Evolutionary conservation across 2,113 vertebrate genomes (phyloP).

Genomic region (Zosterops japonicus): DNA sequence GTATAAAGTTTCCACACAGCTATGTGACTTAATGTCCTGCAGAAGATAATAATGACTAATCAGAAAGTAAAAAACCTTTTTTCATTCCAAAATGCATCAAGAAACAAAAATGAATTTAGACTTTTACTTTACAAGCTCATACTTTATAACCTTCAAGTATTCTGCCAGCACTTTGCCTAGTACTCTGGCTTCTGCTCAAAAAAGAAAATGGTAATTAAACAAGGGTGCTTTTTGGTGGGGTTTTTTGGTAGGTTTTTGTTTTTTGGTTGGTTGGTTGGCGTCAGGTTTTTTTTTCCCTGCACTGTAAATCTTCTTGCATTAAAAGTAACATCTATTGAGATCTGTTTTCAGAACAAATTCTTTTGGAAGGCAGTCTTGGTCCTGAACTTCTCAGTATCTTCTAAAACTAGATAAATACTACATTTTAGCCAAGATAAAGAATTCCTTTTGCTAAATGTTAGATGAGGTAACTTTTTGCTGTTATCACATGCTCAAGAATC

Average conservation of each 20-base stretch:
- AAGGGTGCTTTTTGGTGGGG: neutral
- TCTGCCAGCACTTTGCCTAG: neutral
- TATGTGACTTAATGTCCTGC: neutral
- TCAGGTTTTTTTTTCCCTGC: neutral
- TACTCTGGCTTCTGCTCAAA: constrained; percentile 29
- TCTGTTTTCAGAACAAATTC: constrained; percentile 17
- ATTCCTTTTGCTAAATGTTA: constrained; percentile 18
- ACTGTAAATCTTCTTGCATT: neutral
- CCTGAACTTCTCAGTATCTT: neutral
- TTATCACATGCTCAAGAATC: neutral
- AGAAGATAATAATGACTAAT: constrained; percentile 3
- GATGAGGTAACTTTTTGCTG: constrained; percentile 27
- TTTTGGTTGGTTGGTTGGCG: neutral
- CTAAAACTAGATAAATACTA: constrained; percentile 21
- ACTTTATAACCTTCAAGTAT: neutral
- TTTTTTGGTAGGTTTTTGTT: neutral
- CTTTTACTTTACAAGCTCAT: neutral
- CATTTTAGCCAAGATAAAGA: constrained; percentile 40
- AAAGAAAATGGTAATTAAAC: constrained; percentile 1
- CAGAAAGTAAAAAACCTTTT: neutral
- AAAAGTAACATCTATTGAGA: constrained; percentile 10
- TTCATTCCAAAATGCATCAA: constrained; percentile 5
- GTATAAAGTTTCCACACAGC: neutral
- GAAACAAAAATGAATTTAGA: constrained; percentile 24
- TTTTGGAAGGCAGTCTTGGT: constrained; percentile 14